A percentile compares a stretch with the other conserved stretches of the same genome.
Evolutionary conservation across 2,888 invertebrate species (phyloP).

Genomic region (Carterocephalus palaemon): DNA sequence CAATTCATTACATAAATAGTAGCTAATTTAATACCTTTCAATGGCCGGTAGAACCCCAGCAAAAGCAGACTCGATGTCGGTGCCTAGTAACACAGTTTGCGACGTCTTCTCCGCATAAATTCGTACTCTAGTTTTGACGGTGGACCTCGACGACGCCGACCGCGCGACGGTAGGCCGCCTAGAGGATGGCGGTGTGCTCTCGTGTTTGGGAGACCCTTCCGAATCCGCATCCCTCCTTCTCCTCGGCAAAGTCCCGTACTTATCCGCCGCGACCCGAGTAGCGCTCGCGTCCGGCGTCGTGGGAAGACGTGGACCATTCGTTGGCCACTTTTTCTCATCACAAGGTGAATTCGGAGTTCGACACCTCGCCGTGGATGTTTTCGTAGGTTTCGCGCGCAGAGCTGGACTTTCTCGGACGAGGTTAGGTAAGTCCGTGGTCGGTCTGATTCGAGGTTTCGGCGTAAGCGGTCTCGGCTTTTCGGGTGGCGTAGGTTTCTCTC

Average conservation of each 20-base stretch:
- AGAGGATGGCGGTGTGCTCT: conserved; percentile 55
- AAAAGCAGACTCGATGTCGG: conserved; percentile 85
- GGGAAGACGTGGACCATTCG: conserved; percentile 64
- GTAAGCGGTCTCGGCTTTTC: conserved; percentile 70
- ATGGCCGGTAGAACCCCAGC: conserved; percentile 78
- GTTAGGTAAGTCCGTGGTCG: conserved; percentile 75
- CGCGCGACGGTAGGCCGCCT: conserved; percentile 63
- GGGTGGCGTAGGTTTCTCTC: conserved; percentile 77
- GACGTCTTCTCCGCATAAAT: conserved; percentile 89
- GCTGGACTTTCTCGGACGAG: conserved; percentile 71
- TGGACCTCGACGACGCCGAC: conserved; percentile 61
- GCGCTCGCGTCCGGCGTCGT: conserved; percentile 54
- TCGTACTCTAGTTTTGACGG: conserved; percentile 71
- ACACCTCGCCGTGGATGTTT: conserved; percentile 78
- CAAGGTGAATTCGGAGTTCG: conserved; percentile 81
- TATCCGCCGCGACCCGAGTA: conserved; percentile 79
- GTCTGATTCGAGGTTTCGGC: conserved; percentile 70
- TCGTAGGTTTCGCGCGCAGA: conserved; percentile 67
- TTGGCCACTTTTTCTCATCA: conserved; percentile 86
- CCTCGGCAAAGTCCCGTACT: conserved; percentile 88
- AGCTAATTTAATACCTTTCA: conserved; percentile 67
- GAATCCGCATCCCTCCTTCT: conserved; percentile 83
- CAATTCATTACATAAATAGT: too few species aligned
- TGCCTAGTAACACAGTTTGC: conserved; percentile 86
- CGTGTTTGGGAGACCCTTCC: conserved; percentile 74